Evolutionary conservation across 2,113 vertebrate genomes (phyloP).

Genomic region (Triplophysa tibetana): DNA sequence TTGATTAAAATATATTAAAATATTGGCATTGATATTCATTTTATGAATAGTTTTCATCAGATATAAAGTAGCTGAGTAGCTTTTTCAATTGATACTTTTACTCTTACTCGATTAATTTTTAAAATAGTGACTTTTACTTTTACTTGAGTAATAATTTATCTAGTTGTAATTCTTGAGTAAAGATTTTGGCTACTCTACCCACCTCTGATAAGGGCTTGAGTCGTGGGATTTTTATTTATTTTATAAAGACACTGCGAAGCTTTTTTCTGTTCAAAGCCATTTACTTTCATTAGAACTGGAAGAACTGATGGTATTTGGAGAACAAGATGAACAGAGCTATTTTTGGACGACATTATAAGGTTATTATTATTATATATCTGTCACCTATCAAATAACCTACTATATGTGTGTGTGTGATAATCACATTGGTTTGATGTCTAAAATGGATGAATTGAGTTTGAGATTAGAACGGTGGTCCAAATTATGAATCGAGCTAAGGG

Average conservation of each 20-base stretch:
- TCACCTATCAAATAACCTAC: not conserved
- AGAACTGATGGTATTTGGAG: conserved; percentile 6
- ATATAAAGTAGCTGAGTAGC: too few species aligned
- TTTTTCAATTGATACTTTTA: too few species aligned
- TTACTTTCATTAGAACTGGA: conserved; percentile 49
- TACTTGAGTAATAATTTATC: too few species aligned
- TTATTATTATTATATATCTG: not conserved
- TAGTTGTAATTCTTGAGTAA: too few species aligned
- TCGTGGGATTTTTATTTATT: conserved; percentile 38
- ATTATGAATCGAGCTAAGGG: not conserved
- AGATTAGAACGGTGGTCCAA: not conserved
- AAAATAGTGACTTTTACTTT: too few species aligned
- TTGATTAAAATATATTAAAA: too few species aligned
- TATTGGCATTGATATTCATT: too few species aligned
- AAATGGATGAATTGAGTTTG: not conserved
- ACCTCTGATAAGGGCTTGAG: not conserved
- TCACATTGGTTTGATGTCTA: not conserved
- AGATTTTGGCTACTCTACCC: too few species aligned
- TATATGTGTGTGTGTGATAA: not conserved
- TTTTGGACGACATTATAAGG: too few species aligned
- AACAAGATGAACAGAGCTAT: not conserved
- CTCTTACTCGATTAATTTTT: too few species aligned
- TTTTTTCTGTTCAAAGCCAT: conserved; percentile 28
- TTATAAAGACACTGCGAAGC: conserved; percentile 29
- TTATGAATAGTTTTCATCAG: too few species aligned